Evolutionary conservation across 2,797 vertebrate species (phyloP), one percentile per base, ranked within the genome.

Genomic region (Typhlichthys subterraneus): DNA sequence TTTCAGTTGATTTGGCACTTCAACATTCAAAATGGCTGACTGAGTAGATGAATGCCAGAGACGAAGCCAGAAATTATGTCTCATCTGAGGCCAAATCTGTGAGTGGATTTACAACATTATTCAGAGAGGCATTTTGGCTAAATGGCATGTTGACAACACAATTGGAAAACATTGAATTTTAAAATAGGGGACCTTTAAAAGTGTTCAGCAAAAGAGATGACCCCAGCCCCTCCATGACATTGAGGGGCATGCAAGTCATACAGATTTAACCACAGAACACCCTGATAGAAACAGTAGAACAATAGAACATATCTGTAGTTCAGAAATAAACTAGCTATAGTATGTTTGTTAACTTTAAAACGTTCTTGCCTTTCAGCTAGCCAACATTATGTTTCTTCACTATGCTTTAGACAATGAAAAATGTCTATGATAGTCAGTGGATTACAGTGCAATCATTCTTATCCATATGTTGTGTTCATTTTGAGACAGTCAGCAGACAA

Each of bases 271-370:
- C 23, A 29, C 23, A 29, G 23, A 29, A 29, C 23, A 29, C 23
- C 23, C 23, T 64, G 33, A 65, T 65, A 4, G 5, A 75, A 59
- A 17, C 17, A 17, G 17, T 17, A 17, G 17, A 17, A 17, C 17
- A 17, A 17, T 17, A 67, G 56, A 38, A 61, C 57, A 76, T 80
- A 65, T 67, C 52, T 2, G 2, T 48, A 38, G 45, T 0, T 12
- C 17, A 56, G 54, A 57, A 38, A 65, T 23, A 55, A 73, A 72
- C 14, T 53, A 75, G 10, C 7, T 45, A 29, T 0, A 1, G 45
- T 60, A 48, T 50, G 72, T 79, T 83, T 80, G 75, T 68, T 84
- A 77, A 78, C 62, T 69, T 83, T 70, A 80, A 67, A 83, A 81
- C 65, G 68, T 75, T 82, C 76, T 72, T 61, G 48, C 73, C 76